A percentile compares a stretch with the other conserved stretches of the same genome.
These are phyloP conservation scores for Delichon dasypus DNA, from an alignment of 2,797 vertebrate species.

Conservation along the genomic window DNA sequence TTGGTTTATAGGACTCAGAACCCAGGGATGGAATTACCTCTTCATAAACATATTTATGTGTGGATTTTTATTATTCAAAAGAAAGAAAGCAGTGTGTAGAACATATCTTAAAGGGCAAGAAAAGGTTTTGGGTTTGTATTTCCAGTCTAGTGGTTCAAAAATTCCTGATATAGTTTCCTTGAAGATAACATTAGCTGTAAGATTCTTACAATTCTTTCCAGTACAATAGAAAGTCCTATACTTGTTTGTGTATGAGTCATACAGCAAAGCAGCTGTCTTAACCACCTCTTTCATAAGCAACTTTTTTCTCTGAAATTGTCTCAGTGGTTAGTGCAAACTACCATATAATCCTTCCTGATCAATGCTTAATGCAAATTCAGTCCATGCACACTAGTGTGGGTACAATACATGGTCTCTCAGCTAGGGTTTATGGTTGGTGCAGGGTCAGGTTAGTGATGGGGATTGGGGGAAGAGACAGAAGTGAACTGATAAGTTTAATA, in stretches of 20 bases:
- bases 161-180: neutral
- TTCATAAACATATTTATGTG: conserved; percentile 9
- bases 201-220: neutral
- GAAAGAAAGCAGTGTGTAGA: neutral
- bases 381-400: neutral
- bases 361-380: neutral
- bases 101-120: neutral
- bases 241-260: neutral
- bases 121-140: neutral
- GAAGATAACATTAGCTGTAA: neutral
- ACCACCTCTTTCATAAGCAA: neutral
- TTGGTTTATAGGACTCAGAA: conserved; percentile 17
- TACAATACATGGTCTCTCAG: neutral
- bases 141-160: neutral
- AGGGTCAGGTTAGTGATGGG: neutral
- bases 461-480: neutral
- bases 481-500: neutral
- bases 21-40: neutral
- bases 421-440: neutral
- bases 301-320: neutral
- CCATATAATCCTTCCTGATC: neutral
- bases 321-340: neutral
- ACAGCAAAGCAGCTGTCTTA: neutral
- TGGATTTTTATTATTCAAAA: conserved; percentile 2
- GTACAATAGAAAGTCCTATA: neutral